Evolutionary conservation across 2,888 invertebrate genomes (phyloP).

Genomic region (Erebia epiphron): DNA sequence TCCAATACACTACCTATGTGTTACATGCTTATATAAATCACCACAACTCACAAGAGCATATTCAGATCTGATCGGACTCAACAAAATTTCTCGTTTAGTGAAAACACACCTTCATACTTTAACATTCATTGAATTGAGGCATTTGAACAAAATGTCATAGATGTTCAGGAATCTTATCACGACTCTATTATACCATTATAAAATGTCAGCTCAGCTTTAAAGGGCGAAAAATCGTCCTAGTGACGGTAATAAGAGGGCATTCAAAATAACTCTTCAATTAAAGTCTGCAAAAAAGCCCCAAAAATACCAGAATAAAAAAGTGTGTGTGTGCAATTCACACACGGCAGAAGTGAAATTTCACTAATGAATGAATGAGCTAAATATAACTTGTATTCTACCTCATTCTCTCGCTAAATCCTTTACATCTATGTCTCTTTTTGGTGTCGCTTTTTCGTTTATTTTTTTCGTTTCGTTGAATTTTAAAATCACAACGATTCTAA

Average conservation of each 20-base stretch:
- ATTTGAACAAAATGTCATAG: conserved; percentile 31
- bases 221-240: conserved; percentile 31
- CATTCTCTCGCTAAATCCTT: too few species aligned
- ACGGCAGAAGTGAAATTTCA: too few species aligned
- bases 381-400: too few species aligned
- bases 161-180: conserved; percentile 40
- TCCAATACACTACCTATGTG: too few species aligned
- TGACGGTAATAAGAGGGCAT: conserved; percentile 15
- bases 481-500: too few species aligned
- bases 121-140: conserved; percentile 15
- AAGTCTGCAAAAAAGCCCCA: background rate
- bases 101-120: background rate
- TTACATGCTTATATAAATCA: too few species aligned
- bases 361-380: too few species aligned
- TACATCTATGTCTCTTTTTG: too few species aligned
- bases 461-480: too few species aligned
- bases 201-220: conserved; percentile 35
- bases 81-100: background rate
- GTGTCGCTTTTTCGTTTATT: too few species aligned
- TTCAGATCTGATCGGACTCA: background rate
- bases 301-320: too few species aligned
- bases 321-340: too few species aligned
- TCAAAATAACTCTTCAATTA: conserved; percentile 3
- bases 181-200: conserved; percentile 34
- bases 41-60: background rate